These are phyloP conservation scores for Dolichopus griseipennis DNA, from an alignment of 2,888 invertebrate species.

Conservation along the genomic window DNA sequence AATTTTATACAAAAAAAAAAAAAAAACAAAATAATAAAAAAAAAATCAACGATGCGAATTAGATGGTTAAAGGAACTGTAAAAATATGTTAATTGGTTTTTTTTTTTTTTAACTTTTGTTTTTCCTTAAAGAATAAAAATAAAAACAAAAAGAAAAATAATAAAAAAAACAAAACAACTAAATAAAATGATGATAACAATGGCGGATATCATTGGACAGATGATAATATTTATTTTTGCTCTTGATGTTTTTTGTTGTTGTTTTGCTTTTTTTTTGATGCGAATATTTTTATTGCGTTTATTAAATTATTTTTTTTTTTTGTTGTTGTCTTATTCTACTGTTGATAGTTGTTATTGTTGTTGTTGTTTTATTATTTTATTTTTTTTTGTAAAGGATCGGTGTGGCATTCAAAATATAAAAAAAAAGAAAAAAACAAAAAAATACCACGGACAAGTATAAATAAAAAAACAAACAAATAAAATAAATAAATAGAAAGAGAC, in stretches of 20 bases:
- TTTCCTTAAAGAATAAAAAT: background rate
- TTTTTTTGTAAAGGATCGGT: too few species aligned
- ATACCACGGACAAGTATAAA: too few species aligned
- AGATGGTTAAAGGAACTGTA: slow-evolving; percentile 4
- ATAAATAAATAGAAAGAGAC: too few species aligned
- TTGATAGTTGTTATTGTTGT: too few species aligned
- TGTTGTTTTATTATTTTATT: too few species aligned
- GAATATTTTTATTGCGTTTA: background rate
- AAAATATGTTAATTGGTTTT: slow-evolving; percentile 6
- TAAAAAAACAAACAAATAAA: too few species aligned
- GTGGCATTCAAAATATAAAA: too few species aligned
- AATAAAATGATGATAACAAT: background rate
- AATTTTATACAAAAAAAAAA: background rate
- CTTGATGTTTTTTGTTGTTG: background rate
- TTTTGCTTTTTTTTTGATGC: background rate
- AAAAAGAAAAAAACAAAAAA: too few species aligned
- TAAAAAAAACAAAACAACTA: too few species aligned
- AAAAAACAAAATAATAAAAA: background rate
- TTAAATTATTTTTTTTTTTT: background rate
- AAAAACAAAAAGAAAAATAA: background rate
- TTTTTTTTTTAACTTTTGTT: background rate
- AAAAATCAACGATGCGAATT: background rate
- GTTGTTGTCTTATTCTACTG: too few species aligned
- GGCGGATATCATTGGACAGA: slow-evolving; percentile 2
- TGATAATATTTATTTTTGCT: background rate